Evolutionary conservation across 92 coral and sea anemone species (phyloP), one percentile per base, ranked within the genome.

Genomic region (Umimayanthus kanabou): DNA sequence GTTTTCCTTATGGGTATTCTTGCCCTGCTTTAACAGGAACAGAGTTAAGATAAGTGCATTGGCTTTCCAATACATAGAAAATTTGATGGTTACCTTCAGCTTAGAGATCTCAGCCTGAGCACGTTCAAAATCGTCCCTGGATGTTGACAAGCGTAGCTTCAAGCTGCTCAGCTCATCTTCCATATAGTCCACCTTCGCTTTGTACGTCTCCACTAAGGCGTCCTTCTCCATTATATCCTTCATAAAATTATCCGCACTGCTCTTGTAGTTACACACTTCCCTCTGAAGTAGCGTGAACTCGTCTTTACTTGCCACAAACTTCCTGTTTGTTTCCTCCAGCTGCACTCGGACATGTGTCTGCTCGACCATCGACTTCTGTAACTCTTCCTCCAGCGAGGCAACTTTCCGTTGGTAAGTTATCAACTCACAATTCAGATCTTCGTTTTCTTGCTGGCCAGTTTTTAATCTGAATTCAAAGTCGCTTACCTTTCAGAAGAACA

Each of bases 391-490:
- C 14, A 81, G 64, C 2, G 90, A 85, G 29, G 88, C 22, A 30
- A 85, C 80, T 77, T 87, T 93, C 45, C 85, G 66, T 79, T 89
- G 93, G 75, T 50, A 81, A 28, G 57, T 74, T 25, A 66, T 40
- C 75, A 93, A 14, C 39, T 87, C 91, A 13, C 76, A 73, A 82
- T 89, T 88, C 33, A 93, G 79, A 6, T 90, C 93, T n/a, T 80
- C 90, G 49, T 72, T 85, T 67, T 93, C 87, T 58, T 91, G 90
- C 23, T 93, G 88, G 33, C 84, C 73, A 43, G 81, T 39, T 85
- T 86, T 88, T 18, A 91, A 84, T 81, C 90, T 85, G 22, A 79
- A 81, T 26, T 88, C 88, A 58, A 77, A 39, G 64, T 90, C 92
- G 78, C 82, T 85, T 29, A 81, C 83, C 79, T 76, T 43, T 47